These are phyloP conservation scores for Dromaius novaehollandiae DNA, from an alignment of 2,113 vertebrate species.

Conservation along the genomic window DNA sequence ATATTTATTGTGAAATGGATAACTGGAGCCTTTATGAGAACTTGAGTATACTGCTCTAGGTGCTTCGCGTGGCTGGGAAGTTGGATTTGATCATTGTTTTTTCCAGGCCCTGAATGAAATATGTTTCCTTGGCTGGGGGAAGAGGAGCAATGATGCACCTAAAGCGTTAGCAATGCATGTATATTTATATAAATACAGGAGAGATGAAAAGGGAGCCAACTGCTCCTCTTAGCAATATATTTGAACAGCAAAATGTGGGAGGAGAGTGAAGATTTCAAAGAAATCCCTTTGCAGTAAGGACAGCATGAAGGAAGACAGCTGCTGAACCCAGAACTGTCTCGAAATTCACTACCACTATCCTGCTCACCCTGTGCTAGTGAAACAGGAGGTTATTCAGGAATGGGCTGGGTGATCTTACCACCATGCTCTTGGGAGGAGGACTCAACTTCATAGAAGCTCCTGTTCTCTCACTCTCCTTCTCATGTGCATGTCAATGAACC, in stretches of 20 bases:
- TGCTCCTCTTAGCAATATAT: not conserved
- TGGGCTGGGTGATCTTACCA: not conserved
- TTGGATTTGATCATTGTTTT: not conserved
- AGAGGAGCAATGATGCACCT: not conserved
- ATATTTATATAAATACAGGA: not conserved
- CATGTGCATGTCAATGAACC: not conserved
- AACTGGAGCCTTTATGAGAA: conserved; percentile 25
- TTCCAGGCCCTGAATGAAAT: conserved; percentile 8
- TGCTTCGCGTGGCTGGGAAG: not conserved
- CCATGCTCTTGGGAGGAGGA: not conserved
- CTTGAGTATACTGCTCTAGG: conserved; percentile 28
- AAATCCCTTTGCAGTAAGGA: not conserved
- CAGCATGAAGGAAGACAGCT: not conserved
- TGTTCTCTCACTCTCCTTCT: not conserved
- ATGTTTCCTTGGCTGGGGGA: not conserved
- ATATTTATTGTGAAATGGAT: conserved; percentile 67
- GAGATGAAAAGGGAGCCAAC: not conserved
- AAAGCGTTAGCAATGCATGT: not conserved
- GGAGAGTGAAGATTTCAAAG: not conserved
- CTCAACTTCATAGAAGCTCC: not conserved
- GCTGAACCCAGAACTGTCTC: not conserved
- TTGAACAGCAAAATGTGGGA: not conserved
- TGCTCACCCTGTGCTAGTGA: not conserved
- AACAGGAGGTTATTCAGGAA: not conserved
- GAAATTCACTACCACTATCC: not conserved